A percentile compares a stretch with the other conserved stretches of the same genome.
phyloP scores from a whole-genome alignment of 2,113 vertebrate genomes.

The Rhombomys opimus region DNA sequence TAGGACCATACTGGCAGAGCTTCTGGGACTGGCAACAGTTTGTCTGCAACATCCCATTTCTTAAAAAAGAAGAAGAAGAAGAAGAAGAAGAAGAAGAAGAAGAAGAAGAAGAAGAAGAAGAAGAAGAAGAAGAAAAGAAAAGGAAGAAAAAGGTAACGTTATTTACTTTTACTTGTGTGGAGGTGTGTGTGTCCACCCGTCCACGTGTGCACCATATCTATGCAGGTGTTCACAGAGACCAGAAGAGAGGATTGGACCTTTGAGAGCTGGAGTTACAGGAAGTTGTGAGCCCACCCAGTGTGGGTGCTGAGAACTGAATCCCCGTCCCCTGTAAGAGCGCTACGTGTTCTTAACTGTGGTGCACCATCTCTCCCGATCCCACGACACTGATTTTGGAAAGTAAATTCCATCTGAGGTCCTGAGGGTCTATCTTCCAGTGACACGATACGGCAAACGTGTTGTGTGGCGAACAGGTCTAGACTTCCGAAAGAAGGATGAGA shows the following conservation, averaged over 20 bases:
- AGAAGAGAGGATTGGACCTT: background rate
- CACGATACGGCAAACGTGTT: fast-evolving
- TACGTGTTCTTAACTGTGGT: too few species aligned
- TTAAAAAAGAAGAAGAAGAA: background rate
- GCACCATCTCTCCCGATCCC: background rate
- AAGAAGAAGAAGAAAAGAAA: background rate
- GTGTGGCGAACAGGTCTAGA: fast-evolving
- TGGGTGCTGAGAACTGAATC: background rate
- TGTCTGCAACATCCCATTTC: fast-evolving
- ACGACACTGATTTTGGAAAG: background rate
- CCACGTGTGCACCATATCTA: background rate
- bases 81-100: background rate
- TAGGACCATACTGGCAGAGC: fast-evolving
- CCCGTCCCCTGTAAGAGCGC: background rate
- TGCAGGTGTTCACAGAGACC: background rate
- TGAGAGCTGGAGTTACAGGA: background rate
- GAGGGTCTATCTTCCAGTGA: too few species aligned
- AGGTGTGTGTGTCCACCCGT: too few species aligned
- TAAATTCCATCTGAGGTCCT: too few species aligned
- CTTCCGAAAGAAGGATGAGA: background rate
- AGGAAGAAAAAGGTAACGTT: background rate
- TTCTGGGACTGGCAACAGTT: fast-evolving
- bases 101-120: background rate
- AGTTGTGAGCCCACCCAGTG: background rate
- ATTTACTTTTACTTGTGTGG: too few species aligned